Evolutionary conservation across 2,797 vertebrate genomes (phyloP).

Genomic region (Sebastes wilsoni): DNA sequence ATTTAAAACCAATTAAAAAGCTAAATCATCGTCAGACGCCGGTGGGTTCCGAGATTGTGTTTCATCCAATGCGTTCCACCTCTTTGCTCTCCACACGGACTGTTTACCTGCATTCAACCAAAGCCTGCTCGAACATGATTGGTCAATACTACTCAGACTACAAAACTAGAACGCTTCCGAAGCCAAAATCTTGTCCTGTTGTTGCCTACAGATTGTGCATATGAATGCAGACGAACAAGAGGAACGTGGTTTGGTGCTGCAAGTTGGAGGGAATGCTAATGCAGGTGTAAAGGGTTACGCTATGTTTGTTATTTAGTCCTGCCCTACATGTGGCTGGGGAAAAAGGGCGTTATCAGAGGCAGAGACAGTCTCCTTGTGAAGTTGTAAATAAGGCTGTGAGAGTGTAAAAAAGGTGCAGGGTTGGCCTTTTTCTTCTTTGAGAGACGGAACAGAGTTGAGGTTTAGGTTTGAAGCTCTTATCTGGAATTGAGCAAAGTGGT

Average conservation of each 20-base stretch:
- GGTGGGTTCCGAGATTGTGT: too few species aligned
- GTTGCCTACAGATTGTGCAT: too few species aligned
- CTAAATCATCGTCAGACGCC: too few species aligned
- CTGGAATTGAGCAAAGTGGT: constrained; percentile 41
- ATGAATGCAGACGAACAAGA: not conserved
- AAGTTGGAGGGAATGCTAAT: constrained; percentile 38
- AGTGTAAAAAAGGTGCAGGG: constrained; percentile 30
- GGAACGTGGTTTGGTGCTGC: not conserved
- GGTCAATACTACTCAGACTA: too few species aligned
- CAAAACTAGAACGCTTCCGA: too few species aligned
- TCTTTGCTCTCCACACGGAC: too few species aligned
- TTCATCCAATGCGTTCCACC: too few species aligned
- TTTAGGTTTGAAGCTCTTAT: constrained; percentile 57
- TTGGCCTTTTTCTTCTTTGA: constrained; percentile 26
- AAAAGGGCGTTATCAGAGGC: constrained; percentile 42
- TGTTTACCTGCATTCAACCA: too few species aligned
- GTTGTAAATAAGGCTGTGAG: constrained; percentile 45
- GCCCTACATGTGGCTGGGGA: constrained; percentile 21
- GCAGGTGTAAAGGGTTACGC: constrained; percentile 3
- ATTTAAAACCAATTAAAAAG: too few species aligned
- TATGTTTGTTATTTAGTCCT: constrained; percentile 25
- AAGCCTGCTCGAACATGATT: too few species aligned
- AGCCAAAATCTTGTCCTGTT: too few species aligned
- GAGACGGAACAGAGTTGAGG: constrained; percentile 10
- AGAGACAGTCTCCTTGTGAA: constrained; percentile 31